phyloP scores from a whole-genome alignment of 2,888 invertebrate species.

The Drosophila meridiana region DNA sequence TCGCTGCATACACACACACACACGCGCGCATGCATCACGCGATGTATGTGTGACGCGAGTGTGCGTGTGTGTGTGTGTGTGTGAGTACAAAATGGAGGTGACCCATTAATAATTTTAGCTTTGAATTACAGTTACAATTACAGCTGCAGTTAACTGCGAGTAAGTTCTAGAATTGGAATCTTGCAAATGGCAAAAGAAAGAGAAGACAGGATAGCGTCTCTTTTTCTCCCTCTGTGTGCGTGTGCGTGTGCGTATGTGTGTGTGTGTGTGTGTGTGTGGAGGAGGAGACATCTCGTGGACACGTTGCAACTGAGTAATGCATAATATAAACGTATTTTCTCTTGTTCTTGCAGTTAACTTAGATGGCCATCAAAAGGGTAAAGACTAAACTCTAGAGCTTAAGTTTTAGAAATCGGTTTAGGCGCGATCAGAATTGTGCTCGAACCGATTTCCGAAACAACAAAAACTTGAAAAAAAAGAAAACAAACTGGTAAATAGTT shows the following conservation, averaged over 20 bases:
- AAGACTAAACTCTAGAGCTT: conserved; percentile 15
- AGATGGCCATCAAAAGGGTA: conserved; percentile 25
- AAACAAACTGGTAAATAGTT: neutral
- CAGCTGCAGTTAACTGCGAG: conserved; percentile 26
- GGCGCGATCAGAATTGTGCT: conserved; percentile 3
- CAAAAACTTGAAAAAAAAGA: neutral
- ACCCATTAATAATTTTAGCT: conserved; percentile 34
- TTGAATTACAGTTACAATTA: conserved; percentile 34
- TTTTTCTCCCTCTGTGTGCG: neutral
- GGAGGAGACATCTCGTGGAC: conserved; percentile 26
- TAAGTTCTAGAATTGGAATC: conserved; percentile 32
- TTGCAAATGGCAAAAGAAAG: neutral
- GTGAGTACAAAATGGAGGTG: conserved; percentile 64
- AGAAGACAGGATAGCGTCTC: neutral
- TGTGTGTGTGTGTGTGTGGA: conserved; percentile 15
- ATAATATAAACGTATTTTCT: neutral
- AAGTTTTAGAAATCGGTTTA: conserved; percentile 55
- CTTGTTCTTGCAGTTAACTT: conserved; percentile 26
- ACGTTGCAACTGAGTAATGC: conserved; percentile 35
- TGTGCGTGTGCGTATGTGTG: conserved; percentile 12
- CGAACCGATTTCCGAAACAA: conserved; percentile 53
- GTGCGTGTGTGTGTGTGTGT: conserved; percentile 12
- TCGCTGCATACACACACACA: conserved; percentile 20
- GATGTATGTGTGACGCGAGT: conserved; percentile 5
- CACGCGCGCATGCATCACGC: conserved; percentile 15